Percentiles rank a stretch among this genome's conserved stretches.
Evolutionary conservation across 1,140 invertebrate genomes (phyloP).

Genomic region (Drosophila quadrilineata): DNA sequence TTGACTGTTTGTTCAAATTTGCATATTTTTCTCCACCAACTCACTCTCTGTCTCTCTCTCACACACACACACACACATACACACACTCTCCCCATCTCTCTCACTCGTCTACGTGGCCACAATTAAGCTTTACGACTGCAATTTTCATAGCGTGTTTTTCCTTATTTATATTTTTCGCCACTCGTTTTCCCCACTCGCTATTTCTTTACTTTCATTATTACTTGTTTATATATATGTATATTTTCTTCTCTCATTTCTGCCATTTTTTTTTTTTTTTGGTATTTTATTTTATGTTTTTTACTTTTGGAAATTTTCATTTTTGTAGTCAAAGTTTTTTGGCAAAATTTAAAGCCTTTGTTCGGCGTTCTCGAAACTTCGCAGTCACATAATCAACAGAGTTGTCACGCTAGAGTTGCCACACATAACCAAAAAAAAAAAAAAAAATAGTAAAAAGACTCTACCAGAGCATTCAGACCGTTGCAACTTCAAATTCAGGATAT

Average conservation of each 20-base stretch:
- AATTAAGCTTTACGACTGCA: slow-evolving; percentile 73
- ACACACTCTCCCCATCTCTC: background rate
- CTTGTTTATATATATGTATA: background rate
- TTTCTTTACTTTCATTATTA: slow-evolving; percentile 21
- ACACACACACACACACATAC: too few species aligned
- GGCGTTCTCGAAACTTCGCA: background rate
- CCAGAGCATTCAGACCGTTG: too few species aligned
- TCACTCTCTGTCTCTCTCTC: background rate
- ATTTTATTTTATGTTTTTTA: too few species aligned
- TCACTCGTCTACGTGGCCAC: slow-evolving; percentile 39
- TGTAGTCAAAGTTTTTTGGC: slow-evolving; percentile 38
- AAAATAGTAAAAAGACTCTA: too few species aligned
- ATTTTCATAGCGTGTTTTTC: slow-evolving; percentile 49
- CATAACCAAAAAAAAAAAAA: too few species aligned
- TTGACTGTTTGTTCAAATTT: slow-evolving; percentile 36
- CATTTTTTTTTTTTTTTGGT: slow-evolving; percentile 15
- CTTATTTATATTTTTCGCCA: slow-evolving; percentile 37
- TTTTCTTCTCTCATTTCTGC: background rate
- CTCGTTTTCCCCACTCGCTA: too few species aligned
- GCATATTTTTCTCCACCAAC: slow-evolving; percentile 10
- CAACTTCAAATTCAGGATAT: too few species aligned
- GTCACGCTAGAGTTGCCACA: background rate
- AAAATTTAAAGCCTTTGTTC: slow-evolving; percentile 51
- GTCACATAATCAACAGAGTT: slow-evolving; percentile 7
- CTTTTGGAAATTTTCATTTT: too few species aligned